Evolutionary conservation across 64 coral and sea anemone genomes (phyloP).

Genomic region (Montipora foliosa): DNA sequence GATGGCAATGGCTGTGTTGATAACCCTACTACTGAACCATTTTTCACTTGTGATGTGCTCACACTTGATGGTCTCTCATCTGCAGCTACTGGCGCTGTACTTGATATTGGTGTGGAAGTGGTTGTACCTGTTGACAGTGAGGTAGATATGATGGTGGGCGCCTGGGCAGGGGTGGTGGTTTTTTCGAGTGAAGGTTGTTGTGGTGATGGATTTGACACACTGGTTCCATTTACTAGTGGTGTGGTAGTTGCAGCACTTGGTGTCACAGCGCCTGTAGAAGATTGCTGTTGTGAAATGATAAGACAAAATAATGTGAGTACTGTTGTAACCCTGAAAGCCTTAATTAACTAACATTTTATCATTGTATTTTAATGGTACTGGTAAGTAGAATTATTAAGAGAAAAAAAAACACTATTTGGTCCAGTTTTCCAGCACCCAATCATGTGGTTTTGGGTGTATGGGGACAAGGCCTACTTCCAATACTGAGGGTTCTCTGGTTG

Average conservation of each 20-base stretch:
- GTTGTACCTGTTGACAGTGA: not conserved
- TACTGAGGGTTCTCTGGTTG: too few relatives aligned
- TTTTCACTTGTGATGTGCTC: constrained; percentile 21
- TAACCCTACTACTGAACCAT: constrained; percentile 9
- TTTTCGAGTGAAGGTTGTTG: constrained; percentile 41
- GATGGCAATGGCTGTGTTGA: constrained; percentile 52
- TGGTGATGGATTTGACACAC: constrained; percentile 25
- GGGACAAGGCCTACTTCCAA: too few relatives aligned
- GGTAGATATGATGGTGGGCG: not conserved
- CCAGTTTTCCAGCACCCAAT: too few relatives aligned
- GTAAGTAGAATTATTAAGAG: too few relatives aligned
- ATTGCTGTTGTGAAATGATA: not conserved
- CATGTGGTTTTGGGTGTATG: too few relatives aligned
- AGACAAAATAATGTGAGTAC: not conserved
- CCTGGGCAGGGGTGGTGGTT: constrained; percentile 19
- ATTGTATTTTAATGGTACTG: too few relatives aligned
- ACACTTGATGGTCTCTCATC: constrained; percentile 17
- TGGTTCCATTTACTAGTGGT: constrained; percentile 15
- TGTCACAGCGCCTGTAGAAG: not conserved
- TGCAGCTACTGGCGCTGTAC: constrained; percentile 16
- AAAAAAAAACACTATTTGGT: too few relatives aligned
- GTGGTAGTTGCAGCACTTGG: not conserved
- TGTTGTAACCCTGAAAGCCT: not conserved
- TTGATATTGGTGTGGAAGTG: constrained; percentile 1
- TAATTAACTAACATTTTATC: too few relatives aligned